These are phyloP conservation scores for Romanogobio albipinnatus DNA, from an alignment of 2,113 vertebrate species.

Conservation along the genomic window DNA sequence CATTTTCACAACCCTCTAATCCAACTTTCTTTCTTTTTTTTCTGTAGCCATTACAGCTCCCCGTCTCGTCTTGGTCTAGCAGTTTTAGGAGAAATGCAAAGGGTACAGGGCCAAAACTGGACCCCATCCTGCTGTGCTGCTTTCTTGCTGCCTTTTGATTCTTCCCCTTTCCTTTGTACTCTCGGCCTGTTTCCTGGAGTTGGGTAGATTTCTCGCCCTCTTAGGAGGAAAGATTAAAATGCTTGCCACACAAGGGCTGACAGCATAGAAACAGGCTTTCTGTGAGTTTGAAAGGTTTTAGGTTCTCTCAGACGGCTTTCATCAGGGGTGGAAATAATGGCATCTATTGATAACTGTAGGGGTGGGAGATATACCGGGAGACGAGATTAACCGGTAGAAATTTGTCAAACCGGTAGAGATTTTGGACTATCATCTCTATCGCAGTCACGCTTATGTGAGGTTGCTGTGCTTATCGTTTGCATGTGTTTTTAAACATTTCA, in stretches of 20 bases:
- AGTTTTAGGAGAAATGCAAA: slow-evolving; percentile 64
- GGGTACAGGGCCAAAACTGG: slow-evolving; percentile 70
- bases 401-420: no score
- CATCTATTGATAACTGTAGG: neutral
- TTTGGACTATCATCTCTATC: no score
- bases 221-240: slow-evolving; percentile 76
- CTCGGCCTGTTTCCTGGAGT: slow-evolving; percentile 70
- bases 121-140: slow-evolving; percentile 65
- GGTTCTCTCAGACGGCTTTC: slow-evolving; percentile 35
- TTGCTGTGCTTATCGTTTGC: no score
- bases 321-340: slow-evolving; percentile 23
- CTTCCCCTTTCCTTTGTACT: slow-evolving; percentile 69
- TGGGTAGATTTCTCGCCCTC: slow-evolving; percentile 69
- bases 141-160: slow-evolving; percentile 70
- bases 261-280: slow-evolving; percentile 33
- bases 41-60: slow-evolving; percentile 61
- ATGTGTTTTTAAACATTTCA: no score
- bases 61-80: slow-evolving; percentile 16
- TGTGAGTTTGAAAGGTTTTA: slow-evolving; percentile 28
- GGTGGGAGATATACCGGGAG: no score
- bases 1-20: slow-evolving; percentile 69
- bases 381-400: no score
- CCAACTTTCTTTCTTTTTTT: slow-evolving; percentile 48
- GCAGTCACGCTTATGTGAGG: no score
- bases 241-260: slow-evolving; percentile 49